Conservation (phyloP, 2,888 invertebrate genomes). For the Platerodrilus igneus region DNA sequence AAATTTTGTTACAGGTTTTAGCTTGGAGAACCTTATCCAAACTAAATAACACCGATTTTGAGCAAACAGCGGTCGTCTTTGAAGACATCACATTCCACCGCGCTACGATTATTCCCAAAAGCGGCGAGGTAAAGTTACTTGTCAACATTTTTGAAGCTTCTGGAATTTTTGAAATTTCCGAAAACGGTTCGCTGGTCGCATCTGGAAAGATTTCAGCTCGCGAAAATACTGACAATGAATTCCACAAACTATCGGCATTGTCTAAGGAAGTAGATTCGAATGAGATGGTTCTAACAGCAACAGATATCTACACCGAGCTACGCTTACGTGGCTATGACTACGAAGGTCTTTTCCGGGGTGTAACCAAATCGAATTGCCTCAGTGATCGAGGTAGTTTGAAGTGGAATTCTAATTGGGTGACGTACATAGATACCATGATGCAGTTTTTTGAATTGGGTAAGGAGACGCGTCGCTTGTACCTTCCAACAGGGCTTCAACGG, state of each 20-base stretch:
- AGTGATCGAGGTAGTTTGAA: too few relatives aligned
- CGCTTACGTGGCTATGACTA: too few relatives aligned
- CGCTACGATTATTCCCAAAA: constrained; percentile 89
- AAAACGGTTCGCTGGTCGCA: constrained; percentile 77
- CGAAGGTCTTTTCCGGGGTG: constrained; percentile 56
- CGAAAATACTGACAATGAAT: too few relatives aligned
- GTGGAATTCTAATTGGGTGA: too few relatives aligned
- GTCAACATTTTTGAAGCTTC: constrained; percentile 78
- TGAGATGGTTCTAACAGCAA: constrained; percentile 64
- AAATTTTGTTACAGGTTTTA: too few relatives aligned
- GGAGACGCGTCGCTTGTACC: too few relatives aligned
- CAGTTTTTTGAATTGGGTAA: too few relatives aligned
- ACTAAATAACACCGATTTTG: constrained; percentile 64
- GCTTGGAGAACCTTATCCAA: constrained; percentile 86
- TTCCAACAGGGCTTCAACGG: too few relatives aligned
- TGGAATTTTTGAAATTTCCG: constrained; percentile 85
- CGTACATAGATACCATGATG: too few relatives aligned
- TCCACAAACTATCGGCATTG: constrained; percentile 62
- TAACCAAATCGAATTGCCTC: constrained; percentile 70
- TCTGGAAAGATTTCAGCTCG: constrained; percentile 70
- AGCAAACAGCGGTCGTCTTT: constrained; percentile 77
- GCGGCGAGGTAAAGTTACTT: too few relatives aligned
- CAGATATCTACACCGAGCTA: too few relatives aligned
- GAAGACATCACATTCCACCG: constrained; percentile 87
- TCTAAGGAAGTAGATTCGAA: constrained; percentile 81